These are phyloP conservation scores for Phrynocephalus vlangalii DNA, from an alignment of 2,797 vertebrate genomes.

Conservation along the genomic window DNA sequence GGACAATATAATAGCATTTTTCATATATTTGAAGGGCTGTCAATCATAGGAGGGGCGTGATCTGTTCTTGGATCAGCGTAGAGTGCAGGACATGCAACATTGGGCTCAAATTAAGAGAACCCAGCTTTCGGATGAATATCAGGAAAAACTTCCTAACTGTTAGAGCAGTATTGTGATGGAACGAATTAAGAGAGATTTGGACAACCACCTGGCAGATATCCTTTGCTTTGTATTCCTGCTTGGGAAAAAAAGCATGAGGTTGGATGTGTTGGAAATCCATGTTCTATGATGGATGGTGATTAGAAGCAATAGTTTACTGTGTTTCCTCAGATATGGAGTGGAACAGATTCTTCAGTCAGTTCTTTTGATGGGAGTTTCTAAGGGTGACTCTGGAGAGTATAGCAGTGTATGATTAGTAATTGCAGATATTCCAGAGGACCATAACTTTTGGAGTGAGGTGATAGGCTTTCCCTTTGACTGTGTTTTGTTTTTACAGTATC, in stretches of 20 bases:
- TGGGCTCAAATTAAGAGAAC: too few species aligned
- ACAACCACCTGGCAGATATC: too few species aligned
- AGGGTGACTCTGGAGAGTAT: neutral
- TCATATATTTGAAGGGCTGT: neutral
- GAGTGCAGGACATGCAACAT: too few species aligned
- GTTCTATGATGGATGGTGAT: neutral
- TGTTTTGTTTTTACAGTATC: neutral
- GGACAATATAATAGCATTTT: too few species aligned
- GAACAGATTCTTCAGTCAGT: neutral
- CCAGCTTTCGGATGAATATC: too few species aligned
- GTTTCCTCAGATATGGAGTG: neutral
- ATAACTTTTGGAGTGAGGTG: neutral
- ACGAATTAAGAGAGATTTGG: too few species aligned
- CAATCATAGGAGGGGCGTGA: too few species aligned
- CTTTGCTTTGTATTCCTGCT: too few species aligned
- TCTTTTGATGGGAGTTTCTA: neutral
- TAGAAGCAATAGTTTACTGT: neutral
- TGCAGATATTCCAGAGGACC: neutral
- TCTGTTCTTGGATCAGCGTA: too few species aligned
- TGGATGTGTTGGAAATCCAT: neutral
- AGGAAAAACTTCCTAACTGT: too few species aligned
- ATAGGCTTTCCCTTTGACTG: neutral
- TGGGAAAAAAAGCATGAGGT: too few species aligned
- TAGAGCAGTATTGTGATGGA: too few species aligned
- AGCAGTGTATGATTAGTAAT: neutral